Evolutionary conservation across 1,140 invertebrate species (phyloP).

Genomic region (Drosophila mayri): DNA sequence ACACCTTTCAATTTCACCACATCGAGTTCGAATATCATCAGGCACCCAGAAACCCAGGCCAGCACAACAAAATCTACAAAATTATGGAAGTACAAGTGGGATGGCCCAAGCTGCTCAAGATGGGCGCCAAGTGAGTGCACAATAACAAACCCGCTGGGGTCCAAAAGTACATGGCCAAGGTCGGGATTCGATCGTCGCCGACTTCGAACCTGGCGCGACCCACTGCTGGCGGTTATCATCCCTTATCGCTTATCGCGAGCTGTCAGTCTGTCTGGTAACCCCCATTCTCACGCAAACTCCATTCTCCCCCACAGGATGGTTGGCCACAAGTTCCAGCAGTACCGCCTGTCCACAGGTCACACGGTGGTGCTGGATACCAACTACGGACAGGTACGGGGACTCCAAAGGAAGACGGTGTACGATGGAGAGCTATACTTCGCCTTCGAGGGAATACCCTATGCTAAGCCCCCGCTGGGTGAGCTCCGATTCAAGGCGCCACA

Average conservation of each 20-base stretch:
- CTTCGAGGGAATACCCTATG: constrained; percentile 85
- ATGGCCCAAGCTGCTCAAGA: constrained; percentile 54
- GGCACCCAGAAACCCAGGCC: background rate
- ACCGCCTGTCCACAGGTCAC: constrained; percentile 51
- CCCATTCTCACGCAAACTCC: background rate
- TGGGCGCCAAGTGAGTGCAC: constrained; percentile 62
- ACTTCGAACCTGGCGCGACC: constrained; percentile 34
- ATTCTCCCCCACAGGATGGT: constrained; percentile 42
- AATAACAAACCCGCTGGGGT: background rate
- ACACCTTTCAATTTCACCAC: background rate
- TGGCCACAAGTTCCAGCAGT: constrained; percentile 62
- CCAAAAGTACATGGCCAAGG: constrained; percentile 10
- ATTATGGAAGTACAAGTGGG: constrained; percentile 63
- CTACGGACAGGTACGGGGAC: constrained; percentile 57
- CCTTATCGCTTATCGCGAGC: constrained; percentile 8
- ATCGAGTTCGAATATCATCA: background rate
- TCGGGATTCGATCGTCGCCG: background rate
- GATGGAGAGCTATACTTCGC: constrained; percentile 67
- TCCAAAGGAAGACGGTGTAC: constrained; percentile 67
- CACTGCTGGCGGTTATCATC: background rate
- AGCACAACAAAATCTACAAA: background rate
- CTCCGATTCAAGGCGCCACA: constrained; percentile 86
- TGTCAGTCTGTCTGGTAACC: background rate
- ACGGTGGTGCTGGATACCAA: constrained; percentile 57
- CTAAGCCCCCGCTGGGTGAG: constrained; percentile 85